These are phyloP conservation scores for Malaclemys terrapin DNA, from an alignment of 2,113 vertebrate species.

Conservation along the genomic window DNA sequence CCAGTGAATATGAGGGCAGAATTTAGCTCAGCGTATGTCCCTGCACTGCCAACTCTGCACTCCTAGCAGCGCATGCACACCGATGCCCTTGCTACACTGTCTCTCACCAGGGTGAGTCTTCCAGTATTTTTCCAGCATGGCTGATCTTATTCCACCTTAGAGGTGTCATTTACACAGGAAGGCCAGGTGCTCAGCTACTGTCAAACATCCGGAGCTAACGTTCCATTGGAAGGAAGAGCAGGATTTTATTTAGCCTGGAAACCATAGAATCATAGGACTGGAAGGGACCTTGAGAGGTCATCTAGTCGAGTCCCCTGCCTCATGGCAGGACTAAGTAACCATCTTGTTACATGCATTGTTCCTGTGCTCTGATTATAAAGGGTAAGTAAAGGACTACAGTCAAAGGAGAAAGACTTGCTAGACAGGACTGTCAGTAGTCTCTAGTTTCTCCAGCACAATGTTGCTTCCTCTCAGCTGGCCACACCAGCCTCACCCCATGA, in stretches of 20 bases:
- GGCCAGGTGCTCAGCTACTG: background rate
- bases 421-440: background rate
- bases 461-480: background rate
- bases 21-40: background rate
- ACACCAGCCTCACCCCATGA: no score
- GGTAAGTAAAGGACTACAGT: background rate
- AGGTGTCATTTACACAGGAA: background rate
- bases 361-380: background rate
- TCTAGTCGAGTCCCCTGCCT: no score
- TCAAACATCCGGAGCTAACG: background rate
- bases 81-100: slow-evolving; percentile 17
- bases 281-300: no score
- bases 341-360: background rate
- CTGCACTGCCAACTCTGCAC: background rate
- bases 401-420: background rate
- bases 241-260: background rate
- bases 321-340: background rate
- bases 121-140: background rate
- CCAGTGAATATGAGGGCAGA: background rate
- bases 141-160: background rate
- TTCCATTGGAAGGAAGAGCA: background rate
- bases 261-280: no score
- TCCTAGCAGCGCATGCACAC: background rate
- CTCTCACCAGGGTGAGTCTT: background rate
- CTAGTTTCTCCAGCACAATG: background rate